Base-by-base conservation (phyloP, 2,797 vertebrate species). In the Choloepus didactylus region DNA sequence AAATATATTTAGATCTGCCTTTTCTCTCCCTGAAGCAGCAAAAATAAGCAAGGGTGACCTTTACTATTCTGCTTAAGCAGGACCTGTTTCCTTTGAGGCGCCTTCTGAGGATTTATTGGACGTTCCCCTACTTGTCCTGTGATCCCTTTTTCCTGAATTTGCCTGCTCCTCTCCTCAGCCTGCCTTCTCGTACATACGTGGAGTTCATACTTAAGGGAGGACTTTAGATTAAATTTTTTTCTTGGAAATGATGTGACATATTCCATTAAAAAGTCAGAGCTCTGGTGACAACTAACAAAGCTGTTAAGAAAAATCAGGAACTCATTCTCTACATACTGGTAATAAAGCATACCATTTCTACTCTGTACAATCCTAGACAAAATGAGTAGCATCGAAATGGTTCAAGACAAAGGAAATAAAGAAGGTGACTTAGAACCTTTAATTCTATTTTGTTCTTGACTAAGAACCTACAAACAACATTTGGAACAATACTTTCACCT, bases 1-100 rank as follows among this genome's bases (percentile, higher is more conserved):
- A 72, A 89, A 79, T 93, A 84, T 93, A 92, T 77, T 90, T 92
- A 38, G 75, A 18, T 59, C 75, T 96, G 88, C 75, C 80, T 92
- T 25, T 89, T 88, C 35, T 95, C 76, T 81, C 87, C n/a, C 67
- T 59, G 83, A 90, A 90, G 73, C 51, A 90, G 76, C 64, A 82
- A 95, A 91, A 86, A 72, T 70, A 97, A 97, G 69, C 89, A 95
- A 72, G 5, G 60, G 2, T 97, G 94, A 97, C 94, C 84, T 97
- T 97, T 95, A 18, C 85, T 31, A 8, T 86, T 85, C 38, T 3
- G 2, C 92, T 70, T 60, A 72, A 51, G 56, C 75, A 76, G 46
- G 75, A 46, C 27, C 67, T 23, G n/a, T 66, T 80, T 60, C 54
- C 35, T 85, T 44, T 38, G 46, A 85, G 49, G 35, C 7, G 89